Evolutionary conservation across 2,113 vertebrate genomes (phyloP), one percentile per base, ranked within the genome.

Genomic region (Epinephelus lanceolatus): DNA sequence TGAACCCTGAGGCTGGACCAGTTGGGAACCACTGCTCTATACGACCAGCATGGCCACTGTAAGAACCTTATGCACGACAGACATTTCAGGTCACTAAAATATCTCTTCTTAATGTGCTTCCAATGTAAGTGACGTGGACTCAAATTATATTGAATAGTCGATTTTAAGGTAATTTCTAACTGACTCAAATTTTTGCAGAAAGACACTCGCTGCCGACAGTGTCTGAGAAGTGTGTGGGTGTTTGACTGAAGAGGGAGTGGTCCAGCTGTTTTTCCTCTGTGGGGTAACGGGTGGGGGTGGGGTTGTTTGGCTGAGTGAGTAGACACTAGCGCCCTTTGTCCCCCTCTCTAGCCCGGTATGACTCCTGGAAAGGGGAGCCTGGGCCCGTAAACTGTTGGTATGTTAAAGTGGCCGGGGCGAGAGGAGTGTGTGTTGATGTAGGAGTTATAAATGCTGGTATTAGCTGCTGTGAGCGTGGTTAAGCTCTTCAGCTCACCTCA

Each of bases 271-370:
- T 93, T 93, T 91, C 81, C 80, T 90, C 80, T 84, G 80, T 85
- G 80, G 81, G 78, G 80, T 78, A 61, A 65, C 18, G n/a, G 55
- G 19, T 62, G 63, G 61, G 71, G 60, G 67, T n/a, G 78, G 72
- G 80, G 80, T 57, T 72, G 71, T 85, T 75, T 86, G 78, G 76
- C 86, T 81, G 69, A 71, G 75, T 84, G 84, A 92, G 89, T 83
- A 90, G 85, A 94, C 93, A 94, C 88, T 93, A 74, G 89, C 90
- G 88, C 77, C 91, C 91, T 95, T 94, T 95, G 93, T 95, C 91
- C 90, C 83, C 55, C 51, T 90, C 76, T 90, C 83, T 72, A 67
- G 85, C 82, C 83, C 85, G 79, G 87, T 83, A 77, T 72, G 82
- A 72, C 67, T 91, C 71, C 77, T 88, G 78, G 81, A 81, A 78